A percentile compares a stretch with the other conserved stretches of the same genome.
Conservation (phyloP, 2,797 vertebrate species). For the Mionectes olivaceus region DNA sequence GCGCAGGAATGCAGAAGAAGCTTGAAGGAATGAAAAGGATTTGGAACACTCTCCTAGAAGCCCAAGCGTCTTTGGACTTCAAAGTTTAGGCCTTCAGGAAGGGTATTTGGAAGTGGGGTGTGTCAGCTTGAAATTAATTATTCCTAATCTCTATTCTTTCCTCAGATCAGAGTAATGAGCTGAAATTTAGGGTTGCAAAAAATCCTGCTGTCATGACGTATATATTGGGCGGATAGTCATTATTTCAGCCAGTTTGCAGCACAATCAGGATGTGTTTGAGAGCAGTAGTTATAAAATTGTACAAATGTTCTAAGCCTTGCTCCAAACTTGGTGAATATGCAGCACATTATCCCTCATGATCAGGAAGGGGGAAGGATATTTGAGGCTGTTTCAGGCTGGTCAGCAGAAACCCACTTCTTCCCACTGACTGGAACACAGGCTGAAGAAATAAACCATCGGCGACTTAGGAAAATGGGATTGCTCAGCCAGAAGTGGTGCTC, state of each 20-base stretch:
- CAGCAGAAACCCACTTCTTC: background rate
- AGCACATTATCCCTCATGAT: accelerated
- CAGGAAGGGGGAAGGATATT: background rate
- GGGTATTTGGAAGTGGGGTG: background rate
- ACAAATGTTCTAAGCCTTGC: background rate
- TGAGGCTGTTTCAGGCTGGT: background rate
- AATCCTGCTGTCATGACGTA: background rate
- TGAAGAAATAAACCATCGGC: background rate
- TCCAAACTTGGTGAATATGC: background rate
- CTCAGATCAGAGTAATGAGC: background rate
- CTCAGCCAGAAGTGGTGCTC: background rate
- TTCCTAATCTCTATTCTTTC: background rate
- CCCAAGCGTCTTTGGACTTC: background rate
- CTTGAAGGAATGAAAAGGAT: background rate
- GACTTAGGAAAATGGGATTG: background rate
- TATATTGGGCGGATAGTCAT: background rate
- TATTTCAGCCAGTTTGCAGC: background rate
- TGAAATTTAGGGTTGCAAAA: background rate
- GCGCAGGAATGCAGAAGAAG: background rate
- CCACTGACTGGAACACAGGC: background rate
- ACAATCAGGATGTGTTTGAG: background rate
- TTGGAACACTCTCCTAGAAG: background rate
- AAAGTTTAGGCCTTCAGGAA: background rate
- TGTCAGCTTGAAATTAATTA: background rate
- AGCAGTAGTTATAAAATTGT: background rate